Conservation (phyloP, 2,113 vertebrate genomes). For the Sceloporus tristichus region DNA sequence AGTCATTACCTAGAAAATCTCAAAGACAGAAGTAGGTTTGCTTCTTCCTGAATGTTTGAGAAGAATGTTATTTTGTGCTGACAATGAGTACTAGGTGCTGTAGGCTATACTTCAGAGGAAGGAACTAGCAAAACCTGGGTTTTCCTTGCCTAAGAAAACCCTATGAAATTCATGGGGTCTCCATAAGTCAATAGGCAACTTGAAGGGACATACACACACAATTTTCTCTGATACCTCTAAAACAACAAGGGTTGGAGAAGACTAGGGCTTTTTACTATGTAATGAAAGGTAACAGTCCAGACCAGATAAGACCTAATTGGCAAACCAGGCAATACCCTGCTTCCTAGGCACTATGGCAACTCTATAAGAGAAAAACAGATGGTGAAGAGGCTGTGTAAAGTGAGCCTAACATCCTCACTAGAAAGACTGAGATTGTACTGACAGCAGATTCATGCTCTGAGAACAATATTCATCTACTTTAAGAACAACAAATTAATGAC, state of each 20-base stretch:
- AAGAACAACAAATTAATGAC: neutral
- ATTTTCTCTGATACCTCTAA: too few species aligned
- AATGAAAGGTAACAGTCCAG: too few species aligned
- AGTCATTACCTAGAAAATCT: neutral
- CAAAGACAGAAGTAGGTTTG: neutral
- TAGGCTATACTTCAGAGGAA: too few species aligned
- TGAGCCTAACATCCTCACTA: neutral
- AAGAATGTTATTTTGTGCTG: neutral
- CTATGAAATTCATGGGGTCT: too few species aligned
- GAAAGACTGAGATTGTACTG: neutral
- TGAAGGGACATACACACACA: too few species aligned
- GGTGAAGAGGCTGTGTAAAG: neutral
- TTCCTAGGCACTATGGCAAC: neutral
- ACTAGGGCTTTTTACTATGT: too few species aligned
- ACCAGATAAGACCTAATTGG: too few species aligned
- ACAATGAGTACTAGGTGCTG: too few species aligned
- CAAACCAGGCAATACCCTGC: neutral
- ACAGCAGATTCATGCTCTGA: neutral
- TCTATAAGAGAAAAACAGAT: neutral
- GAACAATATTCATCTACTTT: neutral
- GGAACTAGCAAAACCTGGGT: too few species aligned
- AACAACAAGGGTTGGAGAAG: too few species aligned
- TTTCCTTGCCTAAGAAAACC: too few species aligned
- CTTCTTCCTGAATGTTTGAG: neutral
- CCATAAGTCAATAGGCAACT: too few species aligned